Conservation (phyloP, 2,888 invertebrate species). For the Agrypnus murinus region DNA sequence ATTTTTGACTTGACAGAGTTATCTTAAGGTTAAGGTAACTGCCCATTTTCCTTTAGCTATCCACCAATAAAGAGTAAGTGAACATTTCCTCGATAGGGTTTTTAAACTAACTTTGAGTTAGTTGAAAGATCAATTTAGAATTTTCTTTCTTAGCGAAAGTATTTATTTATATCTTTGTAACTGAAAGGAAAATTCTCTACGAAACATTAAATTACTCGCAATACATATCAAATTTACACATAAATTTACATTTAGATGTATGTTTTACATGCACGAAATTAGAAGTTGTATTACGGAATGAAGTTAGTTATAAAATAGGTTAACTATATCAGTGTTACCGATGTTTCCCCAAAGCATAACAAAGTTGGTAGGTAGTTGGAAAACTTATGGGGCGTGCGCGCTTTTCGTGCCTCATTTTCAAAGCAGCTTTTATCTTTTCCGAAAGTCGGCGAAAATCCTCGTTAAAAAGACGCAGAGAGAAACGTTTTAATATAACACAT, state of each 20-base stretch:
- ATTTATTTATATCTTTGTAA: too few species aligned
- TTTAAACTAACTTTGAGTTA: too few species aligned
- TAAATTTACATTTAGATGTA: background rate
- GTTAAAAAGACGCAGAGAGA: background rate
- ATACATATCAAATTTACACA: too few species aligned
- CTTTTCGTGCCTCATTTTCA: slow-evolving; percentile 6
- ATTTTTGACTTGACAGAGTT: too few species aligned
- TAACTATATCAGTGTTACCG: slow-evolving; percentile 1
- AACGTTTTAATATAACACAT: slow-evolving; percentile 6
- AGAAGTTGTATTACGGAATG: background rate
- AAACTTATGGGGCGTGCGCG: slow-evolving; percentile 8
- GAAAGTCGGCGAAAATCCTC: background rate
- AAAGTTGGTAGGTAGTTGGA: slow-evolving; percentile 12
- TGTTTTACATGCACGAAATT: background rate
- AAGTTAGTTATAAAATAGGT: background rate
- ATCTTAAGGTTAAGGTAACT: too few species aligned
- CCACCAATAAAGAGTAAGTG: too few species aligned
- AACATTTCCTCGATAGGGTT: too few species aligned
- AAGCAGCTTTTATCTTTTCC: slow-evolving; percentile 5
- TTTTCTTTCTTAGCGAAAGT: too few species aligned
- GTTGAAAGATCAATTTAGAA: too few species aligned
- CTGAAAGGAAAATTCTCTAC: too few species aligned
- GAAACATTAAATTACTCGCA: too few species aligned
- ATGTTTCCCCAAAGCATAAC: slow-evolving; percentile 5
- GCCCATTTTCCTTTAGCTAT: too few species aligned